Evolutionary conservation across 2,113 vertebrate genomes (phyloP), one percentile per base, ranked within the genome.

Genomic region (Pseudorhombus dupliciocellatus): DNA sequence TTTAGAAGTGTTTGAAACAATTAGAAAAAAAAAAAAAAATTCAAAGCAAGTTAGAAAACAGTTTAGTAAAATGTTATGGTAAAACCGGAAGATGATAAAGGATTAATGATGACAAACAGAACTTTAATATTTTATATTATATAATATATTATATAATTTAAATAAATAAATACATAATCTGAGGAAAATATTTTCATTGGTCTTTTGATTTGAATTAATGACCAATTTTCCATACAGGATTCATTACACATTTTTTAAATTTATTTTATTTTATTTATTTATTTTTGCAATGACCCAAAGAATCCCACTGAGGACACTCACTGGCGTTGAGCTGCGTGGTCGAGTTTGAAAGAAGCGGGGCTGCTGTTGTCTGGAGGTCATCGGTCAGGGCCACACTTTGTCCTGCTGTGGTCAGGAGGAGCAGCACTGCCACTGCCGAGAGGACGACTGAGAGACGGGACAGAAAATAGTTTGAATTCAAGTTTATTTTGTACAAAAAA

Each of bases 331-430:
- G 34, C 37, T 61, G 26, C 4, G 59, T 65, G 21, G 51, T 72
- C 3, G 74, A 50, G n/a, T 61, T 42, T 5, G 55, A 25, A 4
- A 25, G 7, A 2, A 4, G 31, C 4, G 81, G 65, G 44, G 55
- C 2, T 30, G 46, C 30, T 52, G 62, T 74, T 44, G 79, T 73
- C 20, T 37, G 56, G 12, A 64, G 30, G 61, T 20, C 18, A 7
- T 71, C 21, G 2, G 30, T 59, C 46, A 73, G 40, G 3, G 8
- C 5, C 1, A 70, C 65, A 5, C 66, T 70, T 14, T 55, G 78
- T 31, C 55, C 79, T 8, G 15, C 21, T n/a, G 80, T 42, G 55
- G 67, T 65, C 50, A 90, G 21, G 56, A 89, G 70, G 8, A 91
- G 30, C 65, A 88, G 52, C 25, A 54, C 25, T 0, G 15, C 62